These are phyloP conservation scores for Neolamprologus modestus DNA, from an alignment of 2,113 vertebrate genomes.

Conservation along the genomic window DNA sequence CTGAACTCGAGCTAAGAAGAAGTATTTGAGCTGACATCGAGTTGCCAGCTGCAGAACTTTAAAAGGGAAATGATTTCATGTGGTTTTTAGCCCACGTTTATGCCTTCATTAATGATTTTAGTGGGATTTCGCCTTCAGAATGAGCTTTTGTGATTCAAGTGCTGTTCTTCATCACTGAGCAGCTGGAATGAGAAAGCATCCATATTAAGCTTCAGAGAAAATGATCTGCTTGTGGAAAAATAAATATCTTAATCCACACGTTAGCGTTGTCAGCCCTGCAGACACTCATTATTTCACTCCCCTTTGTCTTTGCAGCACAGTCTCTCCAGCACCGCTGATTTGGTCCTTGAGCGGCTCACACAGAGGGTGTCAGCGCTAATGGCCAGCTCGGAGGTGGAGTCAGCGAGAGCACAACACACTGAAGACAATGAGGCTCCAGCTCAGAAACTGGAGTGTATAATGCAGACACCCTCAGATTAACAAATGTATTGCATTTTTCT, in stretches of 20 bases:
- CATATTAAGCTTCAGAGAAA: not conserved
- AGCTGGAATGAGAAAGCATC: not conserved
- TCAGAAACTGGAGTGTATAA: not conserved
- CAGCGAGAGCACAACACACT: not conserved
- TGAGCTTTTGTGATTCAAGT: not conserved
- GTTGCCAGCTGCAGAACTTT: not conserved
- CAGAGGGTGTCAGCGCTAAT: slow-evolving; percentile 39
- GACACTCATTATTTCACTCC: not conserved
- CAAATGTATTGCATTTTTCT: not conserved
- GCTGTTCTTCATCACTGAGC: not conserved
- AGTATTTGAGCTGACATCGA: not conserved
- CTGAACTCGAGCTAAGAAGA: not conserved
- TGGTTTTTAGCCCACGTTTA: not conserved
- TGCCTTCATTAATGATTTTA: not conserved
- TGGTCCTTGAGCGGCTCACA: slow-evolving; percentile 63
- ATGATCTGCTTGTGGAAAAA: not conserved
- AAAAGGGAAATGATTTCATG: not conserved
- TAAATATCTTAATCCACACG: not conserved
- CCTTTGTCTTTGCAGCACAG: slow-evolving; percentile 57
- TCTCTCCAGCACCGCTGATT: slow-evolving; percentile 59
- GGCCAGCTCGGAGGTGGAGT: not conserved
- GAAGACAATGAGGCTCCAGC: not conserved
- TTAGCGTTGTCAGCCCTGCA: not conserved
- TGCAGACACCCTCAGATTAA: not conserved
- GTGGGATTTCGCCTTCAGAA: not conserved